A percentile compares a stretch with the other conserved stretches of the same genome.
Evolutionary conservation across 2,797 vertebrate genomes (phyloP).

Genomic region (Carduelis carduelis): DNA sequence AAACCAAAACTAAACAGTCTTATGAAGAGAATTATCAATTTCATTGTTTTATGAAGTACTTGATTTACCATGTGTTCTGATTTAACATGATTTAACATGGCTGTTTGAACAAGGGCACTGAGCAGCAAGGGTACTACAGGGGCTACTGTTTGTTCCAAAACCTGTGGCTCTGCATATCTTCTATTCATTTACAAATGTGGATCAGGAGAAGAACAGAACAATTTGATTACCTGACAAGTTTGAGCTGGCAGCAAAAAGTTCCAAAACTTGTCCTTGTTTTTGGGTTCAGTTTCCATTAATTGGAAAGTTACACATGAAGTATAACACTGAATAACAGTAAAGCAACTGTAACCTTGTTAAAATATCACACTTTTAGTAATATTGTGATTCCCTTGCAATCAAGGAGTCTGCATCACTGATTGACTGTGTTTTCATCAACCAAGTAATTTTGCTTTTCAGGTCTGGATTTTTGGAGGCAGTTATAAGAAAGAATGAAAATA

Average conservation of each 20-base stretch:
- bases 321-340: neutral
- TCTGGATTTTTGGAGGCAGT: neutral
- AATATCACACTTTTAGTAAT: neutral
- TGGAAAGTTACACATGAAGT: neutral
- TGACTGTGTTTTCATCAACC: neutral
- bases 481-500: neutral
- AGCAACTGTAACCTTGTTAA: neutral
- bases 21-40: neutral
- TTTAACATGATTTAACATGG: slow-evolving; percentile 13
- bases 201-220: neutral
- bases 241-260: neutral
- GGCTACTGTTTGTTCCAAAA: neutral
- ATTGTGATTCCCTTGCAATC: neutral
- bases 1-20: neutral
- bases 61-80: neutral
- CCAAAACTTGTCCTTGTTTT: neutral
- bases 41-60: neutral
- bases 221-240: neutral
- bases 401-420: neutral
- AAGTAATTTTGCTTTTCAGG: neutral
- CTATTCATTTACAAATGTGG: neutral
- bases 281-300: neutral
- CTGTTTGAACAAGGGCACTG: neutral
- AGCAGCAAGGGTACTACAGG: neutral
- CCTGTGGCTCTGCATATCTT: neutral